phyloP scores from a whole-genome alignment of 2,113 vertebrate species.

The Atlantisia rogersi region DNA sequence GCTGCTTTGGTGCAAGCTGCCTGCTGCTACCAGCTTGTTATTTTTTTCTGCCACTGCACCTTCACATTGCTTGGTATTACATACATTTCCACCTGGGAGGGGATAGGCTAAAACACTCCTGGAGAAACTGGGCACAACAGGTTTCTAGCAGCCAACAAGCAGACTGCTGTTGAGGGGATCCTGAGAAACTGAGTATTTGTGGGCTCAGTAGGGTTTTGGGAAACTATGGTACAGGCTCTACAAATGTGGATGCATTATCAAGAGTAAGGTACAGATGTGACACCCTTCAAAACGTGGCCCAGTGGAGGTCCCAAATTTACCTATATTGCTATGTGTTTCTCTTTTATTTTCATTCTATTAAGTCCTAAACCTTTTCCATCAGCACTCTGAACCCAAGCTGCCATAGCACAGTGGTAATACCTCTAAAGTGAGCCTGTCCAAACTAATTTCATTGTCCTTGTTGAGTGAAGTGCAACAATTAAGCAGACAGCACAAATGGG shows the following conservation, averaged over 20 bases:
- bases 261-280: background rate
- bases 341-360: background rate
- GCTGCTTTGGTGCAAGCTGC: background rate
- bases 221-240: background rate
- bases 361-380: background rate
- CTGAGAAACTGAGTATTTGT: background rate
- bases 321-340: background rate
- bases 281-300: background rate
- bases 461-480: conserved; percentile 52
- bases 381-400: background rate
- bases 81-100: background rate
- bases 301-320: background rate
- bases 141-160: background rate
- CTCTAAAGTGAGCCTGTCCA: conserved; percentile 29
- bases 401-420: background rate
- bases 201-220: background rate
- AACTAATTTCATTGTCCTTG: conserved; percentile 36
- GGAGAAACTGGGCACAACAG: background rate
- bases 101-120: background rate
- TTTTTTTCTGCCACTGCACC: background rate
- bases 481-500: background rate
- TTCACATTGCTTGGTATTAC: background rate
- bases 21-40: background rate
- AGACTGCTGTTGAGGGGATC: background rate
- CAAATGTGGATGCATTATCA: background rate